Evolutionary conservation across 2,113 vertebrate species (phyloP).

Genomic region (Rattus rattus): DNA sequence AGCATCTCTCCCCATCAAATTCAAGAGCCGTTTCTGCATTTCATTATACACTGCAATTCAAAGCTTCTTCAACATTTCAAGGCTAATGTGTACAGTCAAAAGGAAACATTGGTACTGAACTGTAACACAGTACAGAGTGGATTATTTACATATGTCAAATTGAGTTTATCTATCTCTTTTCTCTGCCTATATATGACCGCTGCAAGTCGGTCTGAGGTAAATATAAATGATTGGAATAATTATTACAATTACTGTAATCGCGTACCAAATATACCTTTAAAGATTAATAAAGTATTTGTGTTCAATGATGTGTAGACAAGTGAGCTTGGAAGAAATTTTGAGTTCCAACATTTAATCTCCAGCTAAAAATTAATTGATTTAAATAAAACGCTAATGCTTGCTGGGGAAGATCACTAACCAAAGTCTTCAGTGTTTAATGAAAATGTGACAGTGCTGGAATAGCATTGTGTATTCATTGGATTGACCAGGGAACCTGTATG

Average conservation of each 20-base stretch:
- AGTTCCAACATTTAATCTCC: conserved; percentile 11
- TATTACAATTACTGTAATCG: background rate
- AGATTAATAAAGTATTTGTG: background rate
- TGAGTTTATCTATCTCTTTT: background rate
- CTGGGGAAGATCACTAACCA: background rate
- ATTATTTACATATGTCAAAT: background rate
- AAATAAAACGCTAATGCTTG: conserved; percentile 8
- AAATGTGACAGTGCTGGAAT: background rate
- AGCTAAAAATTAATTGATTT: conserved; percentile 7
- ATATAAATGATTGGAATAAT: background rate
- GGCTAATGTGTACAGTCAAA: background rate
- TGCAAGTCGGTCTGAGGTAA: background rate
- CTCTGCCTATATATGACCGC: background rate
- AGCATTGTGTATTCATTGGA: background rate
- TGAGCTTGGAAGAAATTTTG: background rate
- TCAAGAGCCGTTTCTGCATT: conserved; percentile 9
- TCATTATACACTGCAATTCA: background rate
- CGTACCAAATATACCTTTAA: background rate
- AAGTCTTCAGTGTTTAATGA: background rate
- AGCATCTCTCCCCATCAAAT: conserved; percentile 68
- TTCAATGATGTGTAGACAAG: background rate
- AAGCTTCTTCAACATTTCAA: conserved; percentile 39
- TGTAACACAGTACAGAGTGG: background rate
- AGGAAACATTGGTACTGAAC: background rate
- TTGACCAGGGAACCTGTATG: background rate